Evolutionary conservation across 2,888 invertebrate genomes (phyloP), one percentile per base, ranked within the genome.

Genomic region (Drosophila paracracens): DNA sequence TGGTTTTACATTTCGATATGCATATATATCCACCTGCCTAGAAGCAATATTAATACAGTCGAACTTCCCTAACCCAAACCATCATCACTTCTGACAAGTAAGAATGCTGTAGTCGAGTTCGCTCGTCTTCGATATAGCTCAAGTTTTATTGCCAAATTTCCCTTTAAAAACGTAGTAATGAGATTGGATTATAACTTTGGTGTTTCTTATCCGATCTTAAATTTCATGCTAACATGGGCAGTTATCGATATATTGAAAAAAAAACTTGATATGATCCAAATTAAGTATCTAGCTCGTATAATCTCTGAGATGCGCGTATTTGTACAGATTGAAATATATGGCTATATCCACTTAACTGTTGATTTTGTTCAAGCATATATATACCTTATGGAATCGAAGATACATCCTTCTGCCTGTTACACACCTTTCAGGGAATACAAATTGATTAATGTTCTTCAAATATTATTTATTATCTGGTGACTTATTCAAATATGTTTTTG

Each of bases 1-100:
- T 65, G 70, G 56, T 58, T 43, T 21, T 29, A 50, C 35, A 68
- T 68, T 71, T 59, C 25, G 18, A 54, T 54, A 36, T 53, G 21
- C 31, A 52, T n/a, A 52, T 31, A 52, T 33, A 16, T 11, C 1
- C 13, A 2, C 27, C 13, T 38, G 56, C 56, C 56, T 29, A 13
- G 27, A 27, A 27, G 56, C 27, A 38, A 13, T 56, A 38, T 38
- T 56, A 7, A 38, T 36, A 36, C 8, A 8, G 25, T 11, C 4
- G 18, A 53, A 11, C 11, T 25, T 6, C 18, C 2, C 53, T 35
- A 25, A 18, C 16, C 10, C 21, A 35, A 53, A 13, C 25, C 16
- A 53, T 27, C 35, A 6, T 18, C 25, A 54, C 6, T 4, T 4
- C 16, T 16, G 16, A 33, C 25, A 18, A 7, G 6, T 18, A 6